Evolutionary conservation across 2,888 invertebrate genomes (phyloP).

Genomic region (Harpagoxenus sublaevis): DNA sequence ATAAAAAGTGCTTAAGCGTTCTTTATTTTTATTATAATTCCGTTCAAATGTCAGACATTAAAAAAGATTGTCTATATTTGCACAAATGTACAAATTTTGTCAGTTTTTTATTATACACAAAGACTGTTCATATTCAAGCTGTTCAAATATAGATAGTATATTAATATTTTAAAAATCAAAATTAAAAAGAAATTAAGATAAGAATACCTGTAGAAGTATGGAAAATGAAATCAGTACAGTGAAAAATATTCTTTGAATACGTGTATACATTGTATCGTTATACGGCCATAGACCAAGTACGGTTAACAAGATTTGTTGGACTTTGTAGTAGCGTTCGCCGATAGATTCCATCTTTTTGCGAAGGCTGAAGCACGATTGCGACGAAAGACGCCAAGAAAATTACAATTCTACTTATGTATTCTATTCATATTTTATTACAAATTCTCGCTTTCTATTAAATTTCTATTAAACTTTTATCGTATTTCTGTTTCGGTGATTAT

Average conservation of each 20-base stretch:
- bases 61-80: not conserved
- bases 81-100: not conserved
- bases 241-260: slow-evolving; percentile 12
- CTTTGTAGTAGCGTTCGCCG: not conserved
- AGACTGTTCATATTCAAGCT: not conserved
- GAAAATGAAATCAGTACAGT: slow-evolving; percentile 1
- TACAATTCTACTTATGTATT: not conserved
- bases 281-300: slow-evolving; percentile 26
- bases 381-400: not conserved
- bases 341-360: not conserved
- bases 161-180: not conserved
- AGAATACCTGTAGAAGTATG: slow-evolving; percentile 33
- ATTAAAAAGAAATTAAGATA: not conserved
- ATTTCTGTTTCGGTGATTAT: not conserved
- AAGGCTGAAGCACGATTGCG: not conserved
- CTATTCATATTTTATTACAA: slow-evolving; percentile 33
- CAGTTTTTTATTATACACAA: not conserved
- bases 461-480: not conserved
- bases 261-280: not conserved
- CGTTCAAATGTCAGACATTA: not conserved
- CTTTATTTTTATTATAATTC: not conserved
- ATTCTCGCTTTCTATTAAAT: not conserved
- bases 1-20: no score
- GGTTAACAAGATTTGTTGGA: slow-evolving; percentile 4
- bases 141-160: no score